These are phyloP conservation scores for Dinocampus coccinellae DNA, from an alignment of 2,888 invertebrate species.

Conservation along the genomic window DNA sequence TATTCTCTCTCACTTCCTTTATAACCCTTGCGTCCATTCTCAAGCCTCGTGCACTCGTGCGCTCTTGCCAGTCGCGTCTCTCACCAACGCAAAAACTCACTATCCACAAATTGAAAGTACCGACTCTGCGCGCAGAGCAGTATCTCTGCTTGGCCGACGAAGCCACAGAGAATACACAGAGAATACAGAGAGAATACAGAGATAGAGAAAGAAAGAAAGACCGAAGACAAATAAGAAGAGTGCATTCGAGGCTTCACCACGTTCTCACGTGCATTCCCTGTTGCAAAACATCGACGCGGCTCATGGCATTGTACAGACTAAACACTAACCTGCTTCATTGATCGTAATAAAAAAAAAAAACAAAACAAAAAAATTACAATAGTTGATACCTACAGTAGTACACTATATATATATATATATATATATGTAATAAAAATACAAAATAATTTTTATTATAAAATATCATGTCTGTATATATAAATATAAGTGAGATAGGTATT, in stretches of 20 bases:
- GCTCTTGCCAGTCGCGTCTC: constrained; percentile 34
- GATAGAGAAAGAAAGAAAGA: background rate
- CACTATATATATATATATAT: no score
- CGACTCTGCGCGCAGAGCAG: constrained; percentile 53
- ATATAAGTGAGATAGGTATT: background rate
- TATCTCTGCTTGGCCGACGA: constrained; percentile 38
- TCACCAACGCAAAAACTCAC: constrained; percentile 57
- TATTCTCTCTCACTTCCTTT: constrained; percentile 17
- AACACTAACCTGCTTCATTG: constrained; percentile 37
- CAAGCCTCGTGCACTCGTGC: constrained; percentile 21
- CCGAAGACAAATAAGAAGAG: background rate
- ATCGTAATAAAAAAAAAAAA: background rate
- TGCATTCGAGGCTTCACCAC: constrained; percentile 35
- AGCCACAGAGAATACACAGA: constrained; percentile 1
- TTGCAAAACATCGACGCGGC: constrained; percentile 54
- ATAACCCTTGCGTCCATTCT: constrained; percentile 42
- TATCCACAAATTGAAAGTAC: constrained; percentile 63
- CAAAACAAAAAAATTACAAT: background rate
- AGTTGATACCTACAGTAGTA: no score
- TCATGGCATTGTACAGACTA: constrained; percentile 26
- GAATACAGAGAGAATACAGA: background rate
- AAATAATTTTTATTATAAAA: constrained; percentile 1
- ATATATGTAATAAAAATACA: background rate
- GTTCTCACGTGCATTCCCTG: constrained; percentile 60
- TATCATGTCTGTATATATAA: constrained; percentile 25